These are phyloP conservation scores for Augochlora pura DNA, from an alignment of 1,140 invertebrate species.

Conservation along the genomic window DNA sequence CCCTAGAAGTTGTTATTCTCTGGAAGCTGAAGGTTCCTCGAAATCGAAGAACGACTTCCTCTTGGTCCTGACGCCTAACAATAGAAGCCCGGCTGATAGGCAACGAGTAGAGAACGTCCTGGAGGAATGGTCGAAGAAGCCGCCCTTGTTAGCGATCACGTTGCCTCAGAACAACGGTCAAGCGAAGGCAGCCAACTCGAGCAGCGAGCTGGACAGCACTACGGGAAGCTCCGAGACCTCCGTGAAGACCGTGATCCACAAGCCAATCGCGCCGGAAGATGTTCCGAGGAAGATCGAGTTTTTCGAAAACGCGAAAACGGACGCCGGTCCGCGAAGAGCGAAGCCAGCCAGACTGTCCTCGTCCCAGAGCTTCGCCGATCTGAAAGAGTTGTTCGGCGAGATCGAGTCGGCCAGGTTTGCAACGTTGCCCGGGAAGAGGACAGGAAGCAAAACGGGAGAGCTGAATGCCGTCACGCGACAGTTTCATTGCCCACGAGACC, in stretches of 20 bases:
- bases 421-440: constrained; percentile 51
- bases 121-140: constrained; percentile 77
- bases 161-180: constrained; percentile 67
- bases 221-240: constrained; percentile 86
- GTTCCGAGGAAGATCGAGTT: constrained; percentile 89
- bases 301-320: constrained; percentile 85
- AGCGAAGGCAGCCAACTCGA: constrained; percentile 71
- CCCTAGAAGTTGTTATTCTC: constrained; percentile 81
- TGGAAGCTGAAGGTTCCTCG: constrained; percentile 75
- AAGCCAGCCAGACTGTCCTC: constrained; percentile 70
- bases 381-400: constrained; percentile 90
- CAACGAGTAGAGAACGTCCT: constrained; percentile 78
- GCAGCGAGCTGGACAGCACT: constrained; percentile 83
- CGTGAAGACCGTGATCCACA: constrained; percentile 83
- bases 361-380: constrained; percentile 86
- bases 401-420: constrained; percentile 74
- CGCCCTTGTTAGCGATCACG: constrained; percentile 58
- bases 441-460: constrained; percentile 69
- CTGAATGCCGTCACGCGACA: constrained; percentile 64
- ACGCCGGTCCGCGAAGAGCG: constrained; percentile 42
- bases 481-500: constrained; percentile 66
- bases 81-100: constrained; percentile 67
- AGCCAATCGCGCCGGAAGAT: constrained; percentile 78
- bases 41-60: constrained; percentile 78
- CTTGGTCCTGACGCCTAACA: constrained; percentile 79